Percentiles rank a stretch among this genome's conserved stretches.
Evolutionary conservation across 2,888 invertebrate species (phyloP).

Genomic region (Drosophila ezoana): DNA sequence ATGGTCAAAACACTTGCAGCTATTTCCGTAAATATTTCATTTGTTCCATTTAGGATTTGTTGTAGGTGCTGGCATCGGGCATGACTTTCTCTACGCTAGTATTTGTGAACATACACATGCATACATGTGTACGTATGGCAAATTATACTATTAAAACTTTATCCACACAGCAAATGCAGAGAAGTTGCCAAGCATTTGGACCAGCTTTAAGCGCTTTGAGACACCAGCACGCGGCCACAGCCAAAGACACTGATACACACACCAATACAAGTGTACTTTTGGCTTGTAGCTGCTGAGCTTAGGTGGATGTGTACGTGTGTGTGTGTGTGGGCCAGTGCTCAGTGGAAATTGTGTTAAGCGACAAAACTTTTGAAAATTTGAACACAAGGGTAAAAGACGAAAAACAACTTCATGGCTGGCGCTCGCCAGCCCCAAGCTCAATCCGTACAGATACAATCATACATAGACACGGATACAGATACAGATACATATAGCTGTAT

Average conservation of each 20-base stretch:
- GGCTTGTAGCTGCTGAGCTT: constrained; percentile 22
- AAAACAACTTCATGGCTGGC: constrained; percentile 19
- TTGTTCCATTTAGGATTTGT: constrained; percentile 34
- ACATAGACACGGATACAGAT: background rate
- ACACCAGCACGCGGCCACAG: constrained; percentile 8
- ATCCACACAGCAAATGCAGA: constrained; percentile 34
- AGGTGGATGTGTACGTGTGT: constrained; percentile 4
- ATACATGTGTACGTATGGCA: constrained; percentile 18
- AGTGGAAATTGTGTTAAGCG: constrained; percentile 38
- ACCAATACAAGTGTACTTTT: constrained; percentile 7
- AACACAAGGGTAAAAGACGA: background rate
- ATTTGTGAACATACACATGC: constrained; percentile 8
- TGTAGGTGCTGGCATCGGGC: constrained; percentile 11
- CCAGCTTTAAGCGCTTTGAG: constrained; percentile 29
- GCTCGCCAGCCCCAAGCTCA: constrained; percentile 18
- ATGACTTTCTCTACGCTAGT: constrained; percentile 9
- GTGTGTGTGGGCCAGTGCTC: constrained; percentile 18
- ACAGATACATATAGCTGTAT: background rate
- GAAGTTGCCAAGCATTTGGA: constrained; percentile 47
- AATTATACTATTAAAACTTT: constrained; percentile 61
- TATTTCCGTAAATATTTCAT: constrained; percentile 51
- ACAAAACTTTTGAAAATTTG: constrained; percentile 36
- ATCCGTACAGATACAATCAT: constrained; percentile 7
- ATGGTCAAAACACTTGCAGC: constrained; percentile 38
- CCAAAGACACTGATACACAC: constrained; percentile 17